A percentile compares a stretch with the other conserved stretches of the same genome.
Evolutionary conservation across 2,113 vertebrate species (phyloP).

Genomic region (Labeo rohita): DNA sequence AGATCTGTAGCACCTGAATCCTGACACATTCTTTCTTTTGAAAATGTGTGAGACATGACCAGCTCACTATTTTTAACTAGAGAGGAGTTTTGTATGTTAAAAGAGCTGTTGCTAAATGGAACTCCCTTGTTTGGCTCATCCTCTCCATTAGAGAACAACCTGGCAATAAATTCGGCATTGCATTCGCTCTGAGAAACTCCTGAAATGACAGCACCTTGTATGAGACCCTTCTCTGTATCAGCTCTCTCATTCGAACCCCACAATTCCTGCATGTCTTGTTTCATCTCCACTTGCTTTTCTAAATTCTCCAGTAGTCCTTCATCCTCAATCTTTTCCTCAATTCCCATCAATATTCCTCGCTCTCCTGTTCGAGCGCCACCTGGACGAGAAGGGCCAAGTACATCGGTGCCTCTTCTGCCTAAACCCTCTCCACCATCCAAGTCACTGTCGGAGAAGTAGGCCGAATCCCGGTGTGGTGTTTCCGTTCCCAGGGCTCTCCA

Average conservation of each 20-base stretch:
- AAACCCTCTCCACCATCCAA: conserved; percentile 75
- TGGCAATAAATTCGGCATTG: conserved; percentile 70
- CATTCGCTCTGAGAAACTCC: conserved; percentile 61
- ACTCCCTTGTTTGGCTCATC: conserved; percentile 66
- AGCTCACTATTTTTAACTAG: conserved; percentile 57
- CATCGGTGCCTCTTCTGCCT: conserved; percentile 70
- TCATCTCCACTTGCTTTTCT: conserved; percentile 10
- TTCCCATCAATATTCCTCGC: conserved; percentile 73
- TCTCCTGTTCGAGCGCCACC: conserved; percentile 68
- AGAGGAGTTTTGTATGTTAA: conserved; percentile 55
- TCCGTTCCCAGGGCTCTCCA: conserved; percentile 80
- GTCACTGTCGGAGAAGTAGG: conserved; percentile 85
- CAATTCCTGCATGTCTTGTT: conserved; percentile 10
- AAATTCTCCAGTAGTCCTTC: conserved; percentile 63
- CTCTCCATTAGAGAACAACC: conserved; percentile 70
- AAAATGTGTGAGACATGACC: conserved; percentile 60
- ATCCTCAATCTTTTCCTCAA: conserved; percentile 78
- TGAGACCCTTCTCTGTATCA: conserved; percentile 20
- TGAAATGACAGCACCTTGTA: conserved; percentile 35
- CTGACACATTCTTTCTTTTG: conserved; percentile 62
- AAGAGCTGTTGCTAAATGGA: conserved; percentile 50
- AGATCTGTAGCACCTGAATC: conserved; percentile 58
- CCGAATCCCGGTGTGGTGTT: conserved; percentile 83
- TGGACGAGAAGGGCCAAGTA: conserved; percentile 64
- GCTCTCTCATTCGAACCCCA: conserved; percentile 25